phyloP scores from a whole-genome alignment of 2,113 vertebrate species.

The Columbina picui region DNA sequence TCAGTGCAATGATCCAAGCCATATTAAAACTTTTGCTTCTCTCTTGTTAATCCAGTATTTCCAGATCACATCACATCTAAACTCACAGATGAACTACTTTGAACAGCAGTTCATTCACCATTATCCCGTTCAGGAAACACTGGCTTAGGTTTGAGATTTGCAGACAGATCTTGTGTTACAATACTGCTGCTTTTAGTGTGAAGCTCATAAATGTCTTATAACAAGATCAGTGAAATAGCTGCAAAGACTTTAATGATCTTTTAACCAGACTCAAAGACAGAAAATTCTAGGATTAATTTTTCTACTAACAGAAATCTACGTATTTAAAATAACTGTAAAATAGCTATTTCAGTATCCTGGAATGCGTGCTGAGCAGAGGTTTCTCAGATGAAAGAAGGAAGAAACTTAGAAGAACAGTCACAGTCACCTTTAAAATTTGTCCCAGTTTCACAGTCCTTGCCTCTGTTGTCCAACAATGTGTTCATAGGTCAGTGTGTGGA shows the following conservation, averaged over 20 bases:
- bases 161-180: not conserved
- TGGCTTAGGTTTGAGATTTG: constrained; percentile 8
- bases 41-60: not conserved
- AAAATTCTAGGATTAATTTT: constrained; percentile 3
- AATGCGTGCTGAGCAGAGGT: not conserved
- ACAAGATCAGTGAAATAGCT: not conserved
- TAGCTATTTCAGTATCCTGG: not conserved
- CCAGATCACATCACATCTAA: not conserved
- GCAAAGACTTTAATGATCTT: not conserved
- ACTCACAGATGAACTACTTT: not conserved
- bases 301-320: not conserved
- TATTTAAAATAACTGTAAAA: not conserved
- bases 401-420: not conserved
- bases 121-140: not conserved
- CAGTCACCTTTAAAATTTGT: not conserved
- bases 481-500: not conserved
- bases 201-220: not conserved
- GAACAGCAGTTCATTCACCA: not conserved
- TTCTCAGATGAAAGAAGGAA: not conserved
- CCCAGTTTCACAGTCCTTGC: constrained; percentile 19
- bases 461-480: not conserved
- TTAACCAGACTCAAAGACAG: not conserved
- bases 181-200: not conserved
- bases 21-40: not conserved
- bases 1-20: constrained; percentile 1